Evolutionary conservation across 1,140 invertebrate species (phyloP).

Genomic region (Eupristina koningsbergeri): DNA sequence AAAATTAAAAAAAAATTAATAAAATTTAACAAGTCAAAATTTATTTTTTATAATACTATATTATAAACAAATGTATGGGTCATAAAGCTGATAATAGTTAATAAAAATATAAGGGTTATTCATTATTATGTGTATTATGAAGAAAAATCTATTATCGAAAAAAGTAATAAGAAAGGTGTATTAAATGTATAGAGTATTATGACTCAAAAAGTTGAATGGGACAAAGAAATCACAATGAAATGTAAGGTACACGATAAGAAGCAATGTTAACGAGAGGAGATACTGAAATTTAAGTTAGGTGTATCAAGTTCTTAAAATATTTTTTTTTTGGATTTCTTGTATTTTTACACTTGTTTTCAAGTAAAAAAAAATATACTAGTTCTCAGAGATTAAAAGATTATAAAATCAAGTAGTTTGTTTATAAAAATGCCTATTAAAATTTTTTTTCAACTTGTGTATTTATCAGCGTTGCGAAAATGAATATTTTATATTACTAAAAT

Average conservation of each 20-base stretch:
- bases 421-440: background rate
- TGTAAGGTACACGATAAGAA: constrained; percentile 1
- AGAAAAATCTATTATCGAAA: background rate
- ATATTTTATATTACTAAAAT: no score
- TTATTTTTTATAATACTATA: no score
- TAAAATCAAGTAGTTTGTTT: background rate
- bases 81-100: no score
- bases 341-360: background rate
- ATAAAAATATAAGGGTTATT: background rate
- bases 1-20: no score
- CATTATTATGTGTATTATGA: background rate
- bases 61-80: no score
- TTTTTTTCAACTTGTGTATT: background rate
- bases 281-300: background rate
- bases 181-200: background rate
- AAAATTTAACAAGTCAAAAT: no score
- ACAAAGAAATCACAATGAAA: background rate
- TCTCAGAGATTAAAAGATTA: background rate
- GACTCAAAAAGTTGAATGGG: constrained; percentile 5
- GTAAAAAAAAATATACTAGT: background rate
- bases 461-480: no score
- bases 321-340: background rate
- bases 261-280: background rate
- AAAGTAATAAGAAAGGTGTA: constrained; percentile 1
- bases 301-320: background rate